A percentile compares a stretch with the other conserved stretches of the same genome.
Conservation (phyloP, 2,113 vertebrate genomes). For the Cavia aperea region DNA sequence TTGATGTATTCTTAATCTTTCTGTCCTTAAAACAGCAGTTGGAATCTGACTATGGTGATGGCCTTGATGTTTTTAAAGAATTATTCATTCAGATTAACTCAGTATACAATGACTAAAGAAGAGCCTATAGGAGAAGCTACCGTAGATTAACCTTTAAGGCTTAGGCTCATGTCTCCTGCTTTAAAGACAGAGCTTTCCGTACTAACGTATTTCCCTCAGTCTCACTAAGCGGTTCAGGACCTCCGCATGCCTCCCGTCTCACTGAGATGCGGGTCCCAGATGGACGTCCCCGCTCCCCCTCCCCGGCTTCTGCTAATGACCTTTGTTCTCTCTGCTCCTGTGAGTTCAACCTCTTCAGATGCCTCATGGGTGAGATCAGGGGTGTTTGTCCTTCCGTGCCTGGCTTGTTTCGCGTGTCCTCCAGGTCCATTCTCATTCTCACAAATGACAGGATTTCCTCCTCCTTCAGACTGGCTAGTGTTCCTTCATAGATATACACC, state of each 20-base stretch:
- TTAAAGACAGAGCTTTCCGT: not conserved
- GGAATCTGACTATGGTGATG: not conserved
- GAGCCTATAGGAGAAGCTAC: not conserved
- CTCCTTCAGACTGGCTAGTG: not conserved
- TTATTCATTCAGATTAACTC: constrained; percentile 18
- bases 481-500: not conserved
- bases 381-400: not conserved
- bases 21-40: not conserved
- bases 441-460: not conserved
- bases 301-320: not conserved
- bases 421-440: not conserved
- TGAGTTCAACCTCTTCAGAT: not conserved
- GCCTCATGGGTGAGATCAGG: not conserved
- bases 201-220: not conserved
- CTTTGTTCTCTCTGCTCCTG: not conserved
- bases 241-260: not conserved
- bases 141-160: not conserved
- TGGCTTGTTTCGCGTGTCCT: not conserved
- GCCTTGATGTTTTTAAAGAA: not conserved
- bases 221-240: not conserved
- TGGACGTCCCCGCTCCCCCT: rapidly evolving
- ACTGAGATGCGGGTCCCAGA: not conserved
- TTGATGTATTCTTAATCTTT: not conserved
- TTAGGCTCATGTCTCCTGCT: not conserved
- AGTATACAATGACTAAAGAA: not conserved